Evolutionary conservation across 2,888 invertebrate species (phyloP), one percentile per base, ranked within the genome.

Genomic region (Drosophila lacicola): DNA sequence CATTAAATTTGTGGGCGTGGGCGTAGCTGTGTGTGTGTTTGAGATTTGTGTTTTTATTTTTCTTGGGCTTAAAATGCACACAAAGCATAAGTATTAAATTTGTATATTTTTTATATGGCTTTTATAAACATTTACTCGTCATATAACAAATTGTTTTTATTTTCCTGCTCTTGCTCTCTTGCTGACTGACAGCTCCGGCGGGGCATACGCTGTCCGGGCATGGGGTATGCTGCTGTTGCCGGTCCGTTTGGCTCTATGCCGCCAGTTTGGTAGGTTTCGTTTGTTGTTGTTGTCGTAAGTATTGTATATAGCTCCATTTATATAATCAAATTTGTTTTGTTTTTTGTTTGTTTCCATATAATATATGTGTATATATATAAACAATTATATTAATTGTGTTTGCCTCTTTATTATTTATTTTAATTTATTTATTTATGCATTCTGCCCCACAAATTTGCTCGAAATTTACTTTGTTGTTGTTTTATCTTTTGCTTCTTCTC

Each of bases 321-420:
- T 87, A 82, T 87, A 83, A 79, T 87, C 85, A 79, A 79, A 73
- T 76, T 82, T 68, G 63, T 44, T 19, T 70, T 56, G 33, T 51
- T 68, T 64, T 42, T 9, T 68, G 17, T 17, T 17, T 17, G 17
- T 57, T 39, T 60, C 54, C 49, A 75, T 88, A 82, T 84, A 87
- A 82, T 85, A 82, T 87, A 80, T 84, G 68, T 85, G 77, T 82
- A 78, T 84, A 67, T 82, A 82, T 82, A 78, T 86, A 90, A 90
- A 89, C 90, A 90, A 88, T 88, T 86, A 80, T 83, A 77, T 79
- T 79, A 80, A 78, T 86, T 86, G 72, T 83, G 76, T 72, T 75
- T 63, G 69, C 70, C 62, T 65, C 45, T 58, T 74, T 70, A 56
- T 69, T 55, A 62, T 65, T 69, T 50, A 66, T 56, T 65, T 58